Conservation (phyloP, 2,113 vertebrate genomes). For the Sclerurus mexicanus region DNA sequence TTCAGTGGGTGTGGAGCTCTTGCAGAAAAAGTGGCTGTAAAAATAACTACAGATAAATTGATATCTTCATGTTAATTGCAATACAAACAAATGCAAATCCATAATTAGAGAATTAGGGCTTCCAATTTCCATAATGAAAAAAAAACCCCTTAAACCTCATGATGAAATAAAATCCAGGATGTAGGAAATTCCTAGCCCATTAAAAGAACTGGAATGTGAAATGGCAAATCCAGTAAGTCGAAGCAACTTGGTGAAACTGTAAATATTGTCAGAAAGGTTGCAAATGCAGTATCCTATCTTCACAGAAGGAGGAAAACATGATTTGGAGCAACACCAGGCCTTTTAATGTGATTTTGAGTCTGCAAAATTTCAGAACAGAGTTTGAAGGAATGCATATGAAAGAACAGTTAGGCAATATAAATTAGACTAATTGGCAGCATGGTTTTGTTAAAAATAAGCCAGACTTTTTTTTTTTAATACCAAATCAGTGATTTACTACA, state of each 20-base stretch:
- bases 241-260: not conserved
- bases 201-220: not conserved
- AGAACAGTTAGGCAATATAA: not conserved
- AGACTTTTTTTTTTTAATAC: not conserved
- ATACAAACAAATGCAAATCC: not conserved
- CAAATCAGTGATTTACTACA: not conserved
- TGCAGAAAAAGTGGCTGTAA: not conserved
- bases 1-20: not conserved
- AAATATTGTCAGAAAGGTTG: not conserved
- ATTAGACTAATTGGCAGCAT: not conserved
- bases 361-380: not conserved
- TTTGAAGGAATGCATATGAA: not conserved
- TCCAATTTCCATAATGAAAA: not conserved
- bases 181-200: not conserved
- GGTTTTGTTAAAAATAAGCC: not conserved
- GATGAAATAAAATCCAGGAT: not conserved
- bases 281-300: not conserved
- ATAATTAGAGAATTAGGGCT: not conserved
- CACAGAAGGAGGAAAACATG: not conserved
- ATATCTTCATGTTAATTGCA: not conserved
- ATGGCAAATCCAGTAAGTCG: not conserved
- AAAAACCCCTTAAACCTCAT: not conserved
- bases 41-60: not conserved
- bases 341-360: not conserved
- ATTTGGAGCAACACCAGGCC: not conserved